Percentiles rank a stretch among this genome's conserved stretches.
phyloP scores from a whole-genome alignment of 2,797 vertebrate genomes.

The Amazona ochrocephala region DNA sequence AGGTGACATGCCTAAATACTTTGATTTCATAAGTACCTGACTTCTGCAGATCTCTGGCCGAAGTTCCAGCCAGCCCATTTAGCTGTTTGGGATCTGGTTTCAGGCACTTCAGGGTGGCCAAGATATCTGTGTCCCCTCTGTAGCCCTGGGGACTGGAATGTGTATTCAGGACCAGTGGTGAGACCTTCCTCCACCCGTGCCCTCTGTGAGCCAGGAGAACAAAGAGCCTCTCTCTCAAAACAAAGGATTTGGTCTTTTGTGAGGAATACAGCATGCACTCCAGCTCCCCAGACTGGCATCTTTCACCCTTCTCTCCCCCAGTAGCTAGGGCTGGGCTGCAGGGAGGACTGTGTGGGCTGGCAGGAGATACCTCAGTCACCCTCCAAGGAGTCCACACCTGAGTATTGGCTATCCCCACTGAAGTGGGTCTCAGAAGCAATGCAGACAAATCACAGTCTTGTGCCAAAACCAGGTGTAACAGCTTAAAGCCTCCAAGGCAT shows the following conservation, averaged over 20 bases:
- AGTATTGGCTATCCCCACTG: rapidly evolving
- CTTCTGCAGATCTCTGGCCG: background rate
- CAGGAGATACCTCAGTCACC: background rate
- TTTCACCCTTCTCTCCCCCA: background rate
- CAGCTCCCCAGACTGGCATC: background rate
- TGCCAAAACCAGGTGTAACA: background rate
- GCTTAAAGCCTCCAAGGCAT: background rate
- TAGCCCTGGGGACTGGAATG: background rate
- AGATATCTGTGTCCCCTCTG: background rate
- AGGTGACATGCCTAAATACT: background rate
- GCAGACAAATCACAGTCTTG: background rate
- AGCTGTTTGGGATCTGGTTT: background rate
- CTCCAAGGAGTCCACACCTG: background rate
- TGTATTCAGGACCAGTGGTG: background rate
- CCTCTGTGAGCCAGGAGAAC: background rate
- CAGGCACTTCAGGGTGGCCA: background rate
- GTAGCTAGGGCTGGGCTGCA: background rate
- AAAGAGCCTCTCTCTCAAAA: background rate
- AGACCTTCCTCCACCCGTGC: background rate
- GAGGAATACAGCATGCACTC: background rate
- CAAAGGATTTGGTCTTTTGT: background rate
- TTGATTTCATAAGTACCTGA: background rate
- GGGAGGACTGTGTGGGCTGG: rapidly evolving
- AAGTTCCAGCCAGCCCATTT: background rate
- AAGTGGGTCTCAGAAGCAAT: background rate